Evolutionary conservation across 2,888 invertebrate species (phyloP), one percentile per base, ranked within the genome.

Genomic region (Malacosoma neustria): DNA sequence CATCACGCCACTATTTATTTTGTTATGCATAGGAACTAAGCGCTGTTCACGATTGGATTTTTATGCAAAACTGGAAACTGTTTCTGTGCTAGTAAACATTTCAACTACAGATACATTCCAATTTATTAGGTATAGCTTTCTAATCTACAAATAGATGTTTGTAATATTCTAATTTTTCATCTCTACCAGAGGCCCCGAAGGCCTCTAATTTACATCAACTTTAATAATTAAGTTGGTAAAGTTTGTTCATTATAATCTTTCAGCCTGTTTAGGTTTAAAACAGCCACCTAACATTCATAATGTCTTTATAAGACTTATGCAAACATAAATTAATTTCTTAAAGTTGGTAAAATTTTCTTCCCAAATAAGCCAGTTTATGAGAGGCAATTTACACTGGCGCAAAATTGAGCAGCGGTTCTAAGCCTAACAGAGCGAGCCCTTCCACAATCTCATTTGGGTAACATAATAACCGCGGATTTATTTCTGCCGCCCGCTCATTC

Each of bases 391-490:
- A 73, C 72, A 74, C 69, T 66, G 57, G 66, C 61, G 66, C 62
- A 61, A 74, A 80, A 81, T 81, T 74, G 75, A 76, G 72, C 73
- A 70, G 70, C 67, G 66, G 58, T 67, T 65, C 62, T 68, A 60
- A 69, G 63, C 59, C 66, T 67, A 71, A 68, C 71, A 67, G 68
- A 66, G 64, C 70, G 67, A 63, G 69, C 69, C 68, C 72, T 71
- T 68, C 72, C 69, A 67, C 75, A 76, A 79, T 77, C 77, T 81
- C 74, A 75, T 82, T 82, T 75, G 65, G 74, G 77, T 77, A 81
- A 81, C 79, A 82, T 76, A 79, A 82, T 80, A 82, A 80, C 79
- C 72, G 70, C 77, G 77, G 77, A 82, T 81, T 82, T 80, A 82
- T 82, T 74, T 73, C 76, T 66, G 70, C 70, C 75, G 76, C 77